A percentile compares a stretch with the other conserved stretches of the same genome.
These are phyloP conservation scores for Lepas anatifera DNA, from an alignment of 2,888 invertebrate species.

Conservation along the genomic window DNA sequence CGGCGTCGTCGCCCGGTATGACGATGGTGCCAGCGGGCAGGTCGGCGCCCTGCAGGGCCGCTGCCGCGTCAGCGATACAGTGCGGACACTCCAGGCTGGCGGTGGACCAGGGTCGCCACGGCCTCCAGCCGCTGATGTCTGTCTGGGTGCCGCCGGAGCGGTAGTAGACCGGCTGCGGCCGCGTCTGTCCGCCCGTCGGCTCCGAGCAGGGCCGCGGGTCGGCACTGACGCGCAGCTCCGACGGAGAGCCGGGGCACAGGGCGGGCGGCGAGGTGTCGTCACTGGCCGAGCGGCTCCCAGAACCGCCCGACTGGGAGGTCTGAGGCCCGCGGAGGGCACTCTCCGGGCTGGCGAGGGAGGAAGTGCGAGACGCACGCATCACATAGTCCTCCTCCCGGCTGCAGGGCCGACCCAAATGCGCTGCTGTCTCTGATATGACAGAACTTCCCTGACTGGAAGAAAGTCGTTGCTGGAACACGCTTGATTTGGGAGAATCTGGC, in stretches of 20 bases:
- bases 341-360: not conserved
- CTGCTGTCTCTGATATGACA: too few relatives aligned
- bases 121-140: not conserved
- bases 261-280: not conserved
- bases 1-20: too few relatives aligned
- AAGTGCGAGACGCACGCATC: not conserved
- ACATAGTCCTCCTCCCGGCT: too few relatives aligned
- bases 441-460: too few relatives aligned
- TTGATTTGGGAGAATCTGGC: too few relatives aligned
- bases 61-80: not conserved
- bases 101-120: not conserved
- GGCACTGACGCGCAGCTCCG: not conserved
- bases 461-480: too few relatives aligned
- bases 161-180: not conserved
- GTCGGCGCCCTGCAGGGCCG: too few relatives aligned
- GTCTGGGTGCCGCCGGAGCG: not conserved
- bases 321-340: not conserved
- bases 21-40: too few relatives aligned
- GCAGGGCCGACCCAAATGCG: too few relatives aligned
- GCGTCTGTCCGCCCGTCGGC: not conserved
- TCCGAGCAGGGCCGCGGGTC: not conserved
- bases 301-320: not conserved
- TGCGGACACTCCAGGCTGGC: not conserved
- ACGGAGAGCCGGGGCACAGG: not conserved
- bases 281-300: too few relatives aligned